These are phyloP conservation scores for Ophiodon elongatus DNA, from an alignment of 2,113 vertebrate genomes.

Conservation along the genomic window DNA sequence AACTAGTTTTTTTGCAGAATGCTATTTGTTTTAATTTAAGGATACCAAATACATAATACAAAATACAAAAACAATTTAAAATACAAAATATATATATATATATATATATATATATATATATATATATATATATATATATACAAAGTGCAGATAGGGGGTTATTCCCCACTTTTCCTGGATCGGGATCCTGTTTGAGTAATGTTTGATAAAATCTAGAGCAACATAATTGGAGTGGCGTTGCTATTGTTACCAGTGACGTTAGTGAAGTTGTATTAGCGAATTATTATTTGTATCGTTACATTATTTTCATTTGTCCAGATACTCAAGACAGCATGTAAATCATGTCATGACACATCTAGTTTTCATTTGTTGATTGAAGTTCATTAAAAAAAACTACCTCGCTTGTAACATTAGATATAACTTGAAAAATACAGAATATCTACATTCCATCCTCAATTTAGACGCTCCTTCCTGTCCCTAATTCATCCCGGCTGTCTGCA, in stretches of 20 bases:
- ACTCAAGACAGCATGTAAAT: not conserved
- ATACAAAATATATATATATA: no score
- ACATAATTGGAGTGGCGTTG: not conserved
- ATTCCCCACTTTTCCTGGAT: no score
- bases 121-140: no score
- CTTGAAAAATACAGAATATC: not conserved
- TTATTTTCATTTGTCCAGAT: not conserved
- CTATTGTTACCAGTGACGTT: not conserved
- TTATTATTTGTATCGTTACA: not conserved
- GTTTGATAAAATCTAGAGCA: not conserved
- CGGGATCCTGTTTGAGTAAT: not conserved
- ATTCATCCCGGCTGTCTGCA: conserved; percentile 56
- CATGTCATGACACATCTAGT: not conserved
- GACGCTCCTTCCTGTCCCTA: conserved; percentile 31
- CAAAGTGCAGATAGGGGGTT: no score
- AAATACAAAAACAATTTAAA: no score
- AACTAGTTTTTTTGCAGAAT: no score
- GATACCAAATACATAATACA: no score
- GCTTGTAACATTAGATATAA: not conserved
- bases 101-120: no score
- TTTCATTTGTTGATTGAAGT: not conserved
- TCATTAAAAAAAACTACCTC: not conserved
- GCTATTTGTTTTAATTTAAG: no score
- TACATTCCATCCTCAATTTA: not conserved
- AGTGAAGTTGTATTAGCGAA: not conserved